These are phyloP conservation scores for Muschampia plurimacula DNA, from an alignment of 2,888 invertebrate species.

Conservation along the genomic window DNA sequence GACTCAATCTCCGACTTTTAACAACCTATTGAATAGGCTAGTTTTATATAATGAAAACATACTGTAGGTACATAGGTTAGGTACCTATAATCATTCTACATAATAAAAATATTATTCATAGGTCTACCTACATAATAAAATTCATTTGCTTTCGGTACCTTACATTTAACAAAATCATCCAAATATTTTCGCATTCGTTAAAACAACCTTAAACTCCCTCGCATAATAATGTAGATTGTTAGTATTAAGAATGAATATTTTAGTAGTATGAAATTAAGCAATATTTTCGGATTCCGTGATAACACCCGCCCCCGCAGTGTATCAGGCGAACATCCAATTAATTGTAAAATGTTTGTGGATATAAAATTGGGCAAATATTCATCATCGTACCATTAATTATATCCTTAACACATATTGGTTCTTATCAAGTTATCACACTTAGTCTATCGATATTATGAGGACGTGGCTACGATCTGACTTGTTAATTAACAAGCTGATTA, in stretches of 20 bases:
- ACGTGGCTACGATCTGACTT: too few species aligned
- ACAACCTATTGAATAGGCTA: too few species aligned
- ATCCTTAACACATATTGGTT: neutral
- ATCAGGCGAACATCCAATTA: conserved; percentile 25
- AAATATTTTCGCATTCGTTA: neutral
- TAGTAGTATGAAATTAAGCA: neutral
- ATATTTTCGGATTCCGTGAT: neutral
- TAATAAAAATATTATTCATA: too few species aligned
- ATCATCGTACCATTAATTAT: conserved; percentile 17
- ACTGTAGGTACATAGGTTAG: too few species aligned
- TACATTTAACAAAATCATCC: too few species aligned
- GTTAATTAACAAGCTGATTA: neutral
- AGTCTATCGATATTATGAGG: neutral
- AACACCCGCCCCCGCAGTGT: neutral
- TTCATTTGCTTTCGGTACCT: neutral
- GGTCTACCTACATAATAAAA: neutral
- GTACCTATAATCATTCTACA: too few species aligned
- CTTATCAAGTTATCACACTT: neutral
- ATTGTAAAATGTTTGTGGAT: conserved; percentile 33
- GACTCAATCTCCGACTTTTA: too few species aligned
- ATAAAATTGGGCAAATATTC: conserved; percentile 23
- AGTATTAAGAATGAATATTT: neutral
- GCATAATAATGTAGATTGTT: neutral
- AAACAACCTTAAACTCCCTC: neutral
- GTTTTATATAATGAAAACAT: too few species aligned